A percentile compares a stretch with the other conserved stretches of the same genome.
These are phyloP conservation scores for Pristiophorus japonicus DNA, from an alignment of 2,113 vertebrate species.

Conservation along the genomic window DNA sequence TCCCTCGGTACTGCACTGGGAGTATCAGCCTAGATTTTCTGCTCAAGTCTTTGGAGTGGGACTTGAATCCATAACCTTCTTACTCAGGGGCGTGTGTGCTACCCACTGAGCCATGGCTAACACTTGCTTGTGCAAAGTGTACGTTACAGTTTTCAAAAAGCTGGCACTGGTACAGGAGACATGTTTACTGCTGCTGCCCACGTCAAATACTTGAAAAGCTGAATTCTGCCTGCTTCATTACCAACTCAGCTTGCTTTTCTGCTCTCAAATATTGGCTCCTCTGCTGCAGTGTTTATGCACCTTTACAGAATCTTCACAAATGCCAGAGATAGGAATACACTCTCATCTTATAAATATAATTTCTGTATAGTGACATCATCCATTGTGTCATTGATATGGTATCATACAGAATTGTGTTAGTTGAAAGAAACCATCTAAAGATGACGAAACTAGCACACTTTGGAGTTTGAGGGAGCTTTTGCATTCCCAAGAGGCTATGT, in stretches of 20 bases:
- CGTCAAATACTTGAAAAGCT: background rate
- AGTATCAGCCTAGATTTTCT: too few species aligned
- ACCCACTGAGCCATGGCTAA: too few species aligned
- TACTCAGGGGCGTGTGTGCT: too few species aligned
- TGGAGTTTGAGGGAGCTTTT: too few species aligned
- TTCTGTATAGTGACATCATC: background rate
- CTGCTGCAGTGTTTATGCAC: background rate
- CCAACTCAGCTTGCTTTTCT: background rate
- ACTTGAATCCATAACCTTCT: too few species aligned
- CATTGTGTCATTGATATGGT: background rate
- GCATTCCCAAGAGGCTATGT: background rate
- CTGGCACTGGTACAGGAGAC: background rate
- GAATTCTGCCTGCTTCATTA: background rate
- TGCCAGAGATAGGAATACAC: background rate
- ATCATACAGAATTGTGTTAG: background rate
- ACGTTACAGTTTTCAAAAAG: background rate
- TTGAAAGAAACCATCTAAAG: background rate
- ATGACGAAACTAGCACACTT: background rate
- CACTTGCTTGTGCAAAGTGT: background rate
- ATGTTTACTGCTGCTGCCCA: background rate
- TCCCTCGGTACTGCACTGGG: too few species aligned
- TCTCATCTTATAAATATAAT: background rate
- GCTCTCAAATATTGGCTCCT: background rate
- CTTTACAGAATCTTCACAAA: background rate
- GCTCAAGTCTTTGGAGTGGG: too few species aligned